Evolutionary conservation across 2,797 vertebrate genomes (phyloP), one percentile per base, ranked within the genome.

Genomic region (Orestias chungarensis): DNA sequence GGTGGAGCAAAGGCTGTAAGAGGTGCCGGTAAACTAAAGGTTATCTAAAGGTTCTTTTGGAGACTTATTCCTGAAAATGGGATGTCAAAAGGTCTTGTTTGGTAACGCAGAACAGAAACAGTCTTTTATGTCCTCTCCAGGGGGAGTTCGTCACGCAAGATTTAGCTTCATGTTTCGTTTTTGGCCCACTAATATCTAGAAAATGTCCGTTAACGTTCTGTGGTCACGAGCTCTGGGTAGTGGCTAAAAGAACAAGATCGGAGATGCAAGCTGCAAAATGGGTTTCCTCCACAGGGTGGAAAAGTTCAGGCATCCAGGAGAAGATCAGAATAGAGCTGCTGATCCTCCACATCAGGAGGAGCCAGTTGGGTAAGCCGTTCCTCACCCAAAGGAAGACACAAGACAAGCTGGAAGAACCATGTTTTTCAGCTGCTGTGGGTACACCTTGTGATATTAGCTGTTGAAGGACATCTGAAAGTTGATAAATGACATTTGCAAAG

Each of bases 1-100:
- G 61, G 74, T 74, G 43, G 73, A 74, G 44, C 55, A 66, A 65
- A 64, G 64, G 70, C 69, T 65, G 27, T 78, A 33, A 71, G 77
- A 78, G 35, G 55, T 70, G 68, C 40, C 33, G 43, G 68, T 18
- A 18, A 40, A 46, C 64, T 64, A 75, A 81, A 83, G 82, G 78
- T 88, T 73, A 73, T 46, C 68, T 68, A 62, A 76, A 75, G 64
- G 76, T 71, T 78, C 78, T 47, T n/a, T n/a, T n/a, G n/a, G n/a
- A n/a, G n/a, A n/a, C n/a, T n/a, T n/a, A n/a, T n/a, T n/a, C n/a
- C n/a, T n/a, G n/a, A n/a, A n/a, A n/a, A 71, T 42, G 27, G 43
- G 33, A 23, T 44, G 46, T 38, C 66, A 14, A 27, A 59, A 66
- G 42, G 23, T 40, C n/a, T 35, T 40, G 35, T 40, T 61, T 12